Evolutionary conservation across 1,140 invertebrate genomes (phyloP).

Genomic region (Papilio xuthus): DNA sequence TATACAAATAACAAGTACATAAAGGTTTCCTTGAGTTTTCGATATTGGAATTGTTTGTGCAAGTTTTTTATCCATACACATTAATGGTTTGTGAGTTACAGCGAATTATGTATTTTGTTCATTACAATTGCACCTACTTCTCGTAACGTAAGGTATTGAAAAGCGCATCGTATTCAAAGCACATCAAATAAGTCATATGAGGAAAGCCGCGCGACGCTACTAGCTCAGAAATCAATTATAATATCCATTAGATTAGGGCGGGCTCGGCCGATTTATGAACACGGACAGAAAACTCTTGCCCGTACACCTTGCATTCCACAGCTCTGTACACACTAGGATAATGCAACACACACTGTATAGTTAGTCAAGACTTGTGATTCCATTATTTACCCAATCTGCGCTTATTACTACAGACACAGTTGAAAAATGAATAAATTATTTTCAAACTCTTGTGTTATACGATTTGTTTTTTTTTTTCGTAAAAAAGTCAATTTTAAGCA

Average conservation of each 20-base stretch:
- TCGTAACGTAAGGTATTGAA: not conserved
- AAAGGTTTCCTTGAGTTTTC: too few relatives aligned
- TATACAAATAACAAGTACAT: not conserved
- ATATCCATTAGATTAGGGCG: slow-evolving; percentile 73
- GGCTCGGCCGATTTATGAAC: slow-evolving; percentile 60
- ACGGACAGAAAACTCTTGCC: slow-evolving; percentile 48
- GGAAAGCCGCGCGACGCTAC: slow-evolving; percentile 13
- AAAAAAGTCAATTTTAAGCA: too few relatives aligned
- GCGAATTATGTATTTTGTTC: too few relatives aligned
- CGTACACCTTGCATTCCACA: slow-evolving; percentile 48
- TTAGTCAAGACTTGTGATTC: too few relatives aligned
- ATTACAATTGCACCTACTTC: not conserved
- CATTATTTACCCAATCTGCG: too few relatives aligned
- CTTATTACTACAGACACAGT: too few relatives aligned
- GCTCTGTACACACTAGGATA: not conserved
- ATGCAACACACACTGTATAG: not conserved
- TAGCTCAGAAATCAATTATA: slow-evolving; percentile 71
- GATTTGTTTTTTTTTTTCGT: too few relatives aligned
- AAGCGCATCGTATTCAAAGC: not conserved
- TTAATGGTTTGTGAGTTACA: too few relatives aligned
- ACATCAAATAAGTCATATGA: not conserved
- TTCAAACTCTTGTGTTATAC: too few relatives aligned
- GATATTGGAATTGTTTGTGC: too few relatives aligned
- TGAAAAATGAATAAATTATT: too few relatives aligned
- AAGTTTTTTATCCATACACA: too few relatives aligned